Evolutionary conservation across 2,113 vertebrate genomes (phyloP), one percentile per base, ranked within the genome.

Genomic region (Coptodon bakossiorum): DNA sequence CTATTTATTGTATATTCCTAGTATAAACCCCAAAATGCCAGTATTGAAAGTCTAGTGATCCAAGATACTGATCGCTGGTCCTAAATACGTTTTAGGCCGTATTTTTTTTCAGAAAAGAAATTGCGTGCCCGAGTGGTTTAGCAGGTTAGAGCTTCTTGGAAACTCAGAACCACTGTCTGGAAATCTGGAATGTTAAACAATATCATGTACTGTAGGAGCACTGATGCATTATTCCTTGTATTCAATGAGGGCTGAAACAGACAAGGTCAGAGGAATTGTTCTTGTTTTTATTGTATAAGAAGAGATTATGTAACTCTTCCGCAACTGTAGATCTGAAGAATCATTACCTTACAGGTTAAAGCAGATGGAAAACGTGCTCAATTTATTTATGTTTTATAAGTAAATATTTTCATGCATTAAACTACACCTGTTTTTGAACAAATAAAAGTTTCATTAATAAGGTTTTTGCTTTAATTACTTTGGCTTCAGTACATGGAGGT

Each of bases 61-160:
- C 54, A 76, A 63, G 59, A 36, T 34, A n/a, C 53, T 16, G 10
- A 71, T 48, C n/a, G 10, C 34, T 80, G n/a, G 16, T 38, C 63
- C 29, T 53, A 5, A 27, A 52, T 36, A 76, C 19, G 14, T 19
- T 61, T 86, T 68, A 78, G 53, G 29, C 1, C 1, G 29, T 85
- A 31, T 91, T 84, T 86, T 54, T 89, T 89, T 85, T 71, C 68
- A 83, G 86, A 80, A 78, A 7, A 61, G 6, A 52, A 81, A 54
- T 5, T 85, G 27, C 9, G 10, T 85, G 36, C 38, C n/a, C 3
- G 36, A 76, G 43, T 79, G 73, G 22, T 80, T 91, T 85, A 52
- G 78, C 84, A 56, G 52, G 83, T 82, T 92, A 85, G 24, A 7
- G 2, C 3, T 93, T 93, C 76, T 80, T 84, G 48, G 84, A 80